Base-by-base conservation (phyloP, 2,113 vertebrate species). In the Theristicus caerulescens region DNA sequence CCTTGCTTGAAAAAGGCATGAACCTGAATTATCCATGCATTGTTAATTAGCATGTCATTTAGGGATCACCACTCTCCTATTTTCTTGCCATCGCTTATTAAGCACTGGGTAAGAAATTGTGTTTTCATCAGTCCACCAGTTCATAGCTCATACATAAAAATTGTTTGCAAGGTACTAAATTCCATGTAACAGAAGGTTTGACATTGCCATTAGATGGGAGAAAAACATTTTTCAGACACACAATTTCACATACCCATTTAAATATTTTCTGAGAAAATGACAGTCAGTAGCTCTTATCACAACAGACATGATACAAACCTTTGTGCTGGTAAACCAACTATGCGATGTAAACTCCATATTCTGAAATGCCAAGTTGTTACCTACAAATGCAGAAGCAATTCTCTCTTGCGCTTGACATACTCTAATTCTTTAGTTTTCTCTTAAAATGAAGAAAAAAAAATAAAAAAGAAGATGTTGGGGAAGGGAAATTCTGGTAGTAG, bases 311-410 rank as follows among this genome's bases (percentile, higher is more conserved):
- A 87, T 72, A 49, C 24, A 94, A 96, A 55, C 47, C 32, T 96
- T 87, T 59, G 52, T 95, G 84, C 32, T 76, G 52, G 70, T 42
- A 88, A 97, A 87, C 47, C 83, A 94, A 36, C 47, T 93, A 54
- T 86, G 71, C 17, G 22, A 90, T 86, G 44, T 24, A 93, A 91
- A 76, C 69, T 80, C 16, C 25, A 9, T 80, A 73, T 88, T 97
- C 79, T 7, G 25, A 86, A 88, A 87, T 85, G 88, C 47, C 76
- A 95, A 95, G 93, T 27, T 54, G 22, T 76, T 76, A 84, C 36
- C 62, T 95, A 32, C 85, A 96, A 96, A 94, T 77, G 76, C 77
- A 96, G 97, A 96, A 96, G 81, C 88, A 95, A 95, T 88, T 97
- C 92, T 90, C 69, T 88, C 51, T 93, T 88, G 26, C 15, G 15